Percentiles rank a stretch among this genome's conserved stretches.
These are phyloP conservation scores for Frankliniella fusca DNA, from an alignment of 2,888 invertebrate species.

Conservation along the genomic window DNA sequence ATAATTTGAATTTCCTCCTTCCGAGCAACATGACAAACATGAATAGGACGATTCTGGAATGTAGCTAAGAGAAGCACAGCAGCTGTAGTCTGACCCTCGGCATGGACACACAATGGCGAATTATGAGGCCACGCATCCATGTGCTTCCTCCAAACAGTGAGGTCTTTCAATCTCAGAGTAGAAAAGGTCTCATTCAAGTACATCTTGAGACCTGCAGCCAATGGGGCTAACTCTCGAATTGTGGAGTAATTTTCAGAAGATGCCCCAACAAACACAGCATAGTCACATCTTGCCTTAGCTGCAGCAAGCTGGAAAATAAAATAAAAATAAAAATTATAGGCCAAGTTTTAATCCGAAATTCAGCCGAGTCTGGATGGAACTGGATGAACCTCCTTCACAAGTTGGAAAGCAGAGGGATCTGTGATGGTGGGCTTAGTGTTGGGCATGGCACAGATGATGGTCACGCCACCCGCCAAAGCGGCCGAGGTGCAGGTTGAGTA, in stretches of 20 bases:
- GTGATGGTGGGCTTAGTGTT: slow-evolving; percentile 92
- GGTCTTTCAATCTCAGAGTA: slow-evolving; percentile 79
- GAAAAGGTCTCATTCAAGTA: slow-evolving; percentile 97
- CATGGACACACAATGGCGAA: slow-evolving; percentile 91
- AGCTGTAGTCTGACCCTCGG: slow-evolving; percentile 93
- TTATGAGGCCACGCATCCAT: slow-evolving; percentile 89
- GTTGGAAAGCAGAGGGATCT: slow-evolving; percentile 71
- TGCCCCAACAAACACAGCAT: slow-evolving; percentile 90
- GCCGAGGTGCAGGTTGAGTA: slow-evolving; percentile 88
- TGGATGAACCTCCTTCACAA: slow-evolving; percentile 66
- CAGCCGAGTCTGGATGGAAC: not conserved
- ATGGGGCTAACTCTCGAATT: slow-evolving; percentile 69
- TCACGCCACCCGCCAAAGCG: slow-evolving; percentile 83
- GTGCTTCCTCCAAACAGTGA: slow-evolving; percentile 89
- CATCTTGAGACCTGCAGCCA: slow-evolving; percentile 91
- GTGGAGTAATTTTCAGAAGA: slow-evolving; percentile 73
- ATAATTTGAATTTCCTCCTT: slow-evolving; percentile 92
- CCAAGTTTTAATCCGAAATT: not conserved
- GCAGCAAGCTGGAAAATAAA: slow-evolving; percentile 58
- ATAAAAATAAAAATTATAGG: not conserved
- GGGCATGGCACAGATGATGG: slow-evolving; percentile 95
- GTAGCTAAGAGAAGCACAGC: slow-evolving; percentile 86
- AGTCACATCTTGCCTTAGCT: slow-evolving; percentile 87
- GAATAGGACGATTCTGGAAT: slow-evolving; percentile 81
- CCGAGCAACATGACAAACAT: slow-evolving; percentile 94